A percentile compares a stretch with the other conserved stretches of the same genome.
Conservation (phyloP, 2,797 vertebrate species). For the Acipenser transmontanus region DNA sequence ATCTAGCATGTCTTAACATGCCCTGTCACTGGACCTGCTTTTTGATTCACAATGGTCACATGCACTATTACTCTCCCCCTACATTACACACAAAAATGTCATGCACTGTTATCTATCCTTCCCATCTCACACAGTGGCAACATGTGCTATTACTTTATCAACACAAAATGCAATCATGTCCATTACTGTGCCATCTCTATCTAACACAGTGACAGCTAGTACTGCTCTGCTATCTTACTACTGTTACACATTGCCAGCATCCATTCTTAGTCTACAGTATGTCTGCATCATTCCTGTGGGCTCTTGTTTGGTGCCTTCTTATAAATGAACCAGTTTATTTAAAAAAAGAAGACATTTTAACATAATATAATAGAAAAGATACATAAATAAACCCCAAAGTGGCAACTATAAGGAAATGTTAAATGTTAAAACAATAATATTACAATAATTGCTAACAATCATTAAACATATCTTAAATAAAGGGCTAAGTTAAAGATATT, state of each 20-base stretch:
- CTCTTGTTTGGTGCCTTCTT: not conserved
- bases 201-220: slow-evolving; percentile 2
- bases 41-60: not conserved
- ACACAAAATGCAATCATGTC: not conserved
- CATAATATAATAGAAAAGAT: too few species aligned
- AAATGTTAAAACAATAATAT: too few species aligned
- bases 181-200: slow-evolving; percentile 5
- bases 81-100: slow-evolving; percentile 17
- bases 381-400: too few species aligned
- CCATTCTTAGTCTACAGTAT: not conserved
- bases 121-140: not conserved
- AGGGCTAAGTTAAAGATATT: too few species aligned
- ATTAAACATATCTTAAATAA: too few species aligned
- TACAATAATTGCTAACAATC: too few species aligned
- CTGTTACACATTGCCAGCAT: not conserved
- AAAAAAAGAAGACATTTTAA: too few species aligned
- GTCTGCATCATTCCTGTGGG: not conserved
- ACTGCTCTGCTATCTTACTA: not conserved
- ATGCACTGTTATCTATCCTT: not conserved
- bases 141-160: slow-evolving; percentile 3
- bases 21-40: not conserved
- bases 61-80: slow-evolving; percentile 1
- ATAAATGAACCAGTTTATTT: too few species aligned
- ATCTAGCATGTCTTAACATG: not conserved
- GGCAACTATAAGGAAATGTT: too few species aligned